These are phyloP conservation scores for Procambarus clarkii DNA, from an alignment of 1,140 invertebrate genomes.

Conservation along the genomic window DNA sequence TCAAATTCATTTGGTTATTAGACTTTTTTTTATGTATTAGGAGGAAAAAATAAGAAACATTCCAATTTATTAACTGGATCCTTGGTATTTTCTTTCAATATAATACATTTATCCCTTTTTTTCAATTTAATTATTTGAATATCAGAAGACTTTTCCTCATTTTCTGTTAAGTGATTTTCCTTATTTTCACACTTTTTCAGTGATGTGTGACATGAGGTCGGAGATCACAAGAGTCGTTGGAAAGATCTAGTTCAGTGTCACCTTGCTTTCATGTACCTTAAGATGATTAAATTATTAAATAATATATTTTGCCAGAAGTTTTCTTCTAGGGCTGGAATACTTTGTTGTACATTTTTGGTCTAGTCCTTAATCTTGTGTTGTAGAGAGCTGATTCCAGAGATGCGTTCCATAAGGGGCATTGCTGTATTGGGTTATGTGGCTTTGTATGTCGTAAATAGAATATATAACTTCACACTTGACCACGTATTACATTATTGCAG, in stretches of 20 bases:
- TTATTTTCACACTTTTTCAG: conserved; percentile 6
- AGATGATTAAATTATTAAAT: not conserved
- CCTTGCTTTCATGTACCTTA: not conserved
- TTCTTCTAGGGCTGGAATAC: not conserved
- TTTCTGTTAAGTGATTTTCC: not conserved
- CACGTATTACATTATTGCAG: too few species aligned
- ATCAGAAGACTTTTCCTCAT: not conserved
- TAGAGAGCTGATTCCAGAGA: not conserved
- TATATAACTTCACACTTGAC: not conserved
- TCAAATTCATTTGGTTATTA: not conserved
- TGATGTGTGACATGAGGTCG: conserved; percentile 11
- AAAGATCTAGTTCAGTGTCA: not conserved
- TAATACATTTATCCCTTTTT: not conserved
- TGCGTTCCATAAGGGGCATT: not conserved
- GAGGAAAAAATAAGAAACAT: not conserved
- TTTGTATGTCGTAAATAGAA: not conserved
- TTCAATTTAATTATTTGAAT: not conserved
- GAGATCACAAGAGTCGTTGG: not conserved
- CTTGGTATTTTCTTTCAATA: not conserved
- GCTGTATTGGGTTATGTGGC: not conserved
- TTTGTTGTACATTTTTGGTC: not conserved
- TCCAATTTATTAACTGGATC: not conserved
- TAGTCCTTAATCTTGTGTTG: not conserved
- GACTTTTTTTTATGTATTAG: not conserved
- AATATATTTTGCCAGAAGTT: not conserved